Evolutionary conservation across 1,140 invertebrate species (phyloP), one percentile per base, ranked within the genome.

Genomic region (Planococcus citri): DNA sequence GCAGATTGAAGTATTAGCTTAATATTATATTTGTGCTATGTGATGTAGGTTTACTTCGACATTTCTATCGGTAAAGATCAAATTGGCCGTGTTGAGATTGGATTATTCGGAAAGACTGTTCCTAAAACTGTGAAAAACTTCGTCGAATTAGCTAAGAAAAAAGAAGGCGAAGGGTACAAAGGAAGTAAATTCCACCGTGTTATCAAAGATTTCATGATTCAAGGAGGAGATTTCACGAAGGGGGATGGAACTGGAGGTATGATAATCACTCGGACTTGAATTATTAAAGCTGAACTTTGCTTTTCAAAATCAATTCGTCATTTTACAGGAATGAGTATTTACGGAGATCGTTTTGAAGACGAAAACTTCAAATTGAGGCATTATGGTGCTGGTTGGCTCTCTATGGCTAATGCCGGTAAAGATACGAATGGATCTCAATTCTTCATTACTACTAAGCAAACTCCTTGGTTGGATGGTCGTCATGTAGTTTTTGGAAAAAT

Each of bases 371-470:
- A 97, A 80, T 83, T 98, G 75, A 95, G 93, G 76, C 97, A 99
- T 77, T 95, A 94, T 78, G 95, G 94, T 68, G 86, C 94, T 76
- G 96, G 96, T 69, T 97, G 93, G 92, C 78, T 97, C 68, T 95
- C 92, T 0, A 97, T 98, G 94, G 94, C 94, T 68, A 97, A 97
- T 80, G 91, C 93, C 78, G 92, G 90, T 69, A 92, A 93, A 79
- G 92, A 98, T 78, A 97, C 96, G 37, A 99, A 98, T 81, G 96
- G 96, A 25, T 97, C 94, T 24, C 96, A 99, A 77, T 99, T 99
- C 81, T 99, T 98, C 77, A 95, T 98, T 76, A 96, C 94, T 20
- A 88, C 87, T 1, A 90, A 90, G 73, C 84, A 89, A 75, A 98
- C 96, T 14, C 81, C 89, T 25, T 99, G 97, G 97, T 82, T 98